phyloP scores from a whole-genome alignment of 2,797 vertebrate species.

The Epinephelus awoara region DNA sequence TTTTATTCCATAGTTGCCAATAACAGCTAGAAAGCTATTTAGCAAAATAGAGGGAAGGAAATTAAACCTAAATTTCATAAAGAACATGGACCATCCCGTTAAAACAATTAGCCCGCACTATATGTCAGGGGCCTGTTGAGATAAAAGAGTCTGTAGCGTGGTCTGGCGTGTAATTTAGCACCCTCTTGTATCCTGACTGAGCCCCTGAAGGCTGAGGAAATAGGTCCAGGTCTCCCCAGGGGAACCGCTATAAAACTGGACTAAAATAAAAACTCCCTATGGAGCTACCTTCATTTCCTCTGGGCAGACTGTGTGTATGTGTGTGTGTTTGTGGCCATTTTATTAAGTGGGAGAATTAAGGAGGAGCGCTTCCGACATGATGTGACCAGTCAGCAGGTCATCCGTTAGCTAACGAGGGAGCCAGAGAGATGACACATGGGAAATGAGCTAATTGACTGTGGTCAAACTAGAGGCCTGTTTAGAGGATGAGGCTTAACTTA shows the following conservation, averaged over 20 bases:
- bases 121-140: slow-evolving; percentile 8
- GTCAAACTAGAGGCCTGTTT: slow-evolving; percentile 51
- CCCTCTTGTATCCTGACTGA: slow-evolving; percentile 34
- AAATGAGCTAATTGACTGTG: slow-evolving; percentile 72
- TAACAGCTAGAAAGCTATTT: not conserved
- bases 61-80: not conserved
- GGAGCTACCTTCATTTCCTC: slow-evolving; percentile 63
- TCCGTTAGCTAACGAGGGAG: slow-evolving; percentile 30
- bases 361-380: slow-evolving; percentile 22
- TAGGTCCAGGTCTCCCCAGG: slow-evolving; percentile 36
- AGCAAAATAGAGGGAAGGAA: not conserved
- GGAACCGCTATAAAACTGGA: slow-evolving; percentile 57
- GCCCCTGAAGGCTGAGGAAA: slow-evolving; percentile 57
- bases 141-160: slow-evolving; percentile 28
- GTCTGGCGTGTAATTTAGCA: slow-evolving; percentile 38
- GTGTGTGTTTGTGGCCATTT: slow-evolving; percentile 36
- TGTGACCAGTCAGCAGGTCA: slow-evolving; percentile 45
- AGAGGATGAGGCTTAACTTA: slow-evolving; percentile 39
- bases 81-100: not conserved
- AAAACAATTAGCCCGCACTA: slow-evolving; percentile 17
- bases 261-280: slow-evolving; percentile 20
- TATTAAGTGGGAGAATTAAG: slow-evolving; percentile 52
- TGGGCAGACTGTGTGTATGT: slow-evolving; percentile 19
- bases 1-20: not conserved
- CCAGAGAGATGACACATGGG: slow-evolving; percentile 65